Conservation (phyloP, 2,888 invertebrate genomes). For the Eilema sororculum region DNA sequence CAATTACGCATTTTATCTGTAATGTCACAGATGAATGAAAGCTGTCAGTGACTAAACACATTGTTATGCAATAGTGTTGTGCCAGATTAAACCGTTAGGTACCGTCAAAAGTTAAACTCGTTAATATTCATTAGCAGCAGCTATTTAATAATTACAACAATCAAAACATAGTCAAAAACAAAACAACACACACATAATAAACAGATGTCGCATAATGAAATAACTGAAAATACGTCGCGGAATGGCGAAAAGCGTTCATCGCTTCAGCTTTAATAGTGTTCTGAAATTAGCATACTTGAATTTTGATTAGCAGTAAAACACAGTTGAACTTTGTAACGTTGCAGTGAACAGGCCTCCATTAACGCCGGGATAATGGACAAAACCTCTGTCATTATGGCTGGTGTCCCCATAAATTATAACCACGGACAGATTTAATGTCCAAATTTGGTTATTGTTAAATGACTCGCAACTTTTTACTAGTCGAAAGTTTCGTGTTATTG, state of each 20-base stretch:
- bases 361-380: constrained; percentile 73
- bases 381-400: constrained; percentile 71
- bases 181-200: constrained; percentile 31
- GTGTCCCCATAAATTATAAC: constrained; percentile 66
- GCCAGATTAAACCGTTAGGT: background rate
- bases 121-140: background rate
- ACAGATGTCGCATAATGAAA: constrained; percentile 56
- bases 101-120: background rate
- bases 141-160: constrained; percentile 12
- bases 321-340: constrained; percentile 64
- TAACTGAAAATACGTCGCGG: constrained; percentile 48
- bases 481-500: constrained; percentile 24
- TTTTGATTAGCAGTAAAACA: constrained; percentile 82
- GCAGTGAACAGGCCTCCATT: constrained; percentile 66
- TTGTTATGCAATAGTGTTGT: background rate
- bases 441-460: constrained; percentile 64
- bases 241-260: constrained; percentile 48
- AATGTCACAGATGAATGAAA: too few relatives aligned
- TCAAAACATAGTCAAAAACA: constrained; percentile 12
- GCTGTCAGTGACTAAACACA: background rate
- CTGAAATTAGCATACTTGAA: constrained; percentile 82
- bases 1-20: too few relatives aligned
- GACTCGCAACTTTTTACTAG: constrained; percentile 42
- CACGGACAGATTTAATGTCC: constrained; percentile 60
- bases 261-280: constrained; percentile 68